Percentiles rank a stretch among this genome's conserved stretches.
Conservation (phyloP, 2,113 vertebrate species). For the Amia ocellicauda region DNA sequence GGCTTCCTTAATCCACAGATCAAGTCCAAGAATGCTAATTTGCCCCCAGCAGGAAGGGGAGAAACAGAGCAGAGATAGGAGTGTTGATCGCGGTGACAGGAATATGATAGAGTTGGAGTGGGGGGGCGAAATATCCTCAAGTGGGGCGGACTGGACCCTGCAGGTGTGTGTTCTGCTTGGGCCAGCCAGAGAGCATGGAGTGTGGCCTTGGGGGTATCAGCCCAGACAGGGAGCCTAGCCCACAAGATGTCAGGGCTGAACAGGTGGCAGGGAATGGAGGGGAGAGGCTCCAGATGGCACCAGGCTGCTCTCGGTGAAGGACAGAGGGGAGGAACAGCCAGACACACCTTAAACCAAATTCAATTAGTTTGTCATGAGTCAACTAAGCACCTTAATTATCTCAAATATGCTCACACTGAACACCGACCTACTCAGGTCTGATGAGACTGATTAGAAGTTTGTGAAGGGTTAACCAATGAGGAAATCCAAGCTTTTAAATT, state of each 20-base stretch:
- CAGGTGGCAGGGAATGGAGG: conserved; percentile 26
- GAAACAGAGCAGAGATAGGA: not conserved
- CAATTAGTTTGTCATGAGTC: conserved; percentile 3
- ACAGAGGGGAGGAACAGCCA: not conserved
- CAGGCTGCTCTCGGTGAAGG: conserved; percentile 2
- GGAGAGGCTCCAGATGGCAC: conserved; percentile 41
- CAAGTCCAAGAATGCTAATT: not conserved
- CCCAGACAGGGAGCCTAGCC: conserved; percentile 11
- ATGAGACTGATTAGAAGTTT: too few species aligned
- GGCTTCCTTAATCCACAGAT: not conserved
- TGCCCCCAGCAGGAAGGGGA: not conserved
- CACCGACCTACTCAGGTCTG: too few species aligned
- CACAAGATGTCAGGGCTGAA: not conserved
- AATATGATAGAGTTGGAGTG: too few species aligned
- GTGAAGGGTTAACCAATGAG: too few species aligned
- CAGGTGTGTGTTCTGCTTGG: not conserved
- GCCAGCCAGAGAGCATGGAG: conserved; percentile 29
- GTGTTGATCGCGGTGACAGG: too few species aligned
- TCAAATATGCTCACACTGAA: too few species aligned
- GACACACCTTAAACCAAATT: not conserved
- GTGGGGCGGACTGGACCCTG: not conserved
- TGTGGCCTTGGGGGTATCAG: conserved; percentile 30
- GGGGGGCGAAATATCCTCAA: not conserved
- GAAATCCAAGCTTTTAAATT: too few species aligned
- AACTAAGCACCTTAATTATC: not conserved